A percentile compares a stretch with the other conserved stretches of the same genome.
These are phyloP conservation scores for Thaumatotibia leucotreta DNA, from an alignment of 1,140 invertebrate genomes.

Conservation along the genomic window DNA sequence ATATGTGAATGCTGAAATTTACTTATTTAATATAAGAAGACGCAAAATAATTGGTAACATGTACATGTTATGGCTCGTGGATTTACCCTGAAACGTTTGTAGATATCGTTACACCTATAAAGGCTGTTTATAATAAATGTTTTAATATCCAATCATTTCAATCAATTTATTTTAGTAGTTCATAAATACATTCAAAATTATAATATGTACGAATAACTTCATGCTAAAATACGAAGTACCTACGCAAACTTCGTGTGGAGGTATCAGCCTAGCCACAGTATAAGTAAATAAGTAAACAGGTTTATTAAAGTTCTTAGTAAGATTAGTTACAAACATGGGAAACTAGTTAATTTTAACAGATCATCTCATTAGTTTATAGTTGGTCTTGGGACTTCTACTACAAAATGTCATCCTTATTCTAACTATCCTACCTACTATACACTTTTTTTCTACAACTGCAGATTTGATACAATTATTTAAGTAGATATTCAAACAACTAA, in stretches of 20 bases:
- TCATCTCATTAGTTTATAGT: conserved; percentile 2
- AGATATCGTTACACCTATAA: background rate
- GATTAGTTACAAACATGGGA: conserved; percentile 7
- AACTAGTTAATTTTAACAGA: background rate
- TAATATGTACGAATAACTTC: background rate
- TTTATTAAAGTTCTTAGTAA: background rate
- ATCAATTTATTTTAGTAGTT: background rate
- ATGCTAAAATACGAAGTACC: background rate
- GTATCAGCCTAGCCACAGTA: no score
- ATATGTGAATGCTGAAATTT: no score
- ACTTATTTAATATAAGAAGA: no score
- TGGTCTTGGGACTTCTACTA: conserved; percentile 4
- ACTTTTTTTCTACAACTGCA: background rate
- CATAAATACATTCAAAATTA: background rate
- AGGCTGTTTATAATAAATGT: background rate
- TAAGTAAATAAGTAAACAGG: conserved; percentile 5
- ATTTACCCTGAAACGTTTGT: no score
- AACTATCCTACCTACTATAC: background rate
- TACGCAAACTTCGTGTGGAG: background rate
- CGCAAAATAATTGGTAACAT: no score
- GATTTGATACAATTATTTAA: background rate
- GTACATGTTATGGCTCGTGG: no score
- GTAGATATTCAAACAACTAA: background rate
- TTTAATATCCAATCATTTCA: background rate
- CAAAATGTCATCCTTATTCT: background rate